Base-by-base conservation (phyloP, 2,888 invertebrate species). In the Elgonia sp. region DNA sequence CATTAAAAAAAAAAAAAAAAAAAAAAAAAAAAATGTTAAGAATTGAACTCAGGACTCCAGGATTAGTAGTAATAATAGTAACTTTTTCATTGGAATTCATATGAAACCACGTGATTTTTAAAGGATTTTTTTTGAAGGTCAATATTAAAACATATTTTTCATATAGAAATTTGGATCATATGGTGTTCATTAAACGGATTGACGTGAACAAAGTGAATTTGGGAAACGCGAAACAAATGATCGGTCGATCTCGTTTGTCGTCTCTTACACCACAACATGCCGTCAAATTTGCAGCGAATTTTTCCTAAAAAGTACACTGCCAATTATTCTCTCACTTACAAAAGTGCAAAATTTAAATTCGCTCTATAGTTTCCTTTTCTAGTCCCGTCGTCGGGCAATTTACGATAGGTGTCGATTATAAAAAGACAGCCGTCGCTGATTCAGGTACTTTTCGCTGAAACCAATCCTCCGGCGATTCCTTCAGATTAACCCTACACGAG, bases 381-480 rank as follows among this genome's bases (percentile, higher is more conserved):
- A 20, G 2, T 67, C 67, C 69, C 69, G 2, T 20, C 75, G 29
- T 14, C 20, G 39, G 50, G 46, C 8, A 70, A 63, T 18, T 73
- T 16, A 70, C 85, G 50, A 69, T 46, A 81, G 70, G 57, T 65
- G 86, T 76, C 81, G 57, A 79, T 82, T 84, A 72, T 82, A 83
- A 86, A 88, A 85, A 82, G 73, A 84, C 82, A 88, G 88, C 84
- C 81, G 77, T 80, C 82, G 79, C 86, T 86, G 76, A 81, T 86
- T 88, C 88, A 88, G 88, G 88, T 88, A 88, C 88, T 85, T 88
- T 82, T 88, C 88, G 75, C 79, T 85, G 75, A 85, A 88, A 83
- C 88, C 86, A 87, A 87, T 87, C 83, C 67, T 81, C 50, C 20
- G 46, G 39, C 55, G 7, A 53, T 73, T 60, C 20, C 65, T 80